A percentile compares a stretch with the other conserved stretches of the same genome.
Evolutionary conservation across 1,140 invertebrate species (phyloP).

Genomic region (Harlomillsia oculata): DNA sequence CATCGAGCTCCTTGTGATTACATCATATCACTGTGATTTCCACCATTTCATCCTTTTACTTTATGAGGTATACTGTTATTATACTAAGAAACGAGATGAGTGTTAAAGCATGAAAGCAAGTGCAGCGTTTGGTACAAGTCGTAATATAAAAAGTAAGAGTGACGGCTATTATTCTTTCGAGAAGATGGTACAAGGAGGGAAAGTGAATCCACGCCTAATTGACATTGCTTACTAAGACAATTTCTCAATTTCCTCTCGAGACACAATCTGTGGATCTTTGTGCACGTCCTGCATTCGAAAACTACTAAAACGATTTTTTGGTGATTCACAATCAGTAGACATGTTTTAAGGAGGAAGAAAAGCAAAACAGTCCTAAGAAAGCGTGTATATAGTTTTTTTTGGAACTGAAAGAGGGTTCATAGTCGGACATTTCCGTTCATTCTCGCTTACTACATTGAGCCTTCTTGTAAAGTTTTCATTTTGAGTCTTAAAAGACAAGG

Average conservation of each 20-base stretch:
- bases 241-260: constrained; percentile 14
- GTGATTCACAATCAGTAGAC: too few relatives aligned
- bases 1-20: constrained; percentile 27
- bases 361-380: too few relatives aligned
- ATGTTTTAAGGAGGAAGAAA: too few relatives aligned
- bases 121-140: not conserved
- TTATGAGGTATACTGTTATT: not conserved
- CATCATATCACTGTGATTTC: constrained; percentile 15
- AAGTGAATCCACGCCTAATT: constrained; percentile 1
- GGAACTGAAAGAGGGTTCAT: too few relatives aligned
- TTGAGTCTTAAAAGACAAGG: constrained; percentile 25
- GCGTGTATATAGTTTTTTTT: too few relatives aligned
- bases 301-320: too few relatives aligned
- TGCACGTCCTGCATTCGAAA: too few relatives aligned
- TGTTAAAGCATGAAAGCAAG: not conserved
- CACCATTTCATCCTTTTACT: not conserved
- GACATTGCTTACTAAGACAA: constrained; percentile 1
- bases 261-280: not conserved
- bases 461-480: constrained; percentile 28
- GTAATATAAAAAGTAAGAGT: not conserved
- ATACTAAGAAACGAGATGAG: not conserved
- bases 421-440: too few relatives aligned
- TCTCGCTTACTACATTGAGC: too few relatives aligned
- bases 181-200: not conserved
- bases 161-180: not conserved